Percentiles rank a stretch among this genome's conserved stretches.
Evolutionary conservation across 2,797 vertebrate species (phyloP).

Genomic region (Urosaurus nigricauda): DNA sequence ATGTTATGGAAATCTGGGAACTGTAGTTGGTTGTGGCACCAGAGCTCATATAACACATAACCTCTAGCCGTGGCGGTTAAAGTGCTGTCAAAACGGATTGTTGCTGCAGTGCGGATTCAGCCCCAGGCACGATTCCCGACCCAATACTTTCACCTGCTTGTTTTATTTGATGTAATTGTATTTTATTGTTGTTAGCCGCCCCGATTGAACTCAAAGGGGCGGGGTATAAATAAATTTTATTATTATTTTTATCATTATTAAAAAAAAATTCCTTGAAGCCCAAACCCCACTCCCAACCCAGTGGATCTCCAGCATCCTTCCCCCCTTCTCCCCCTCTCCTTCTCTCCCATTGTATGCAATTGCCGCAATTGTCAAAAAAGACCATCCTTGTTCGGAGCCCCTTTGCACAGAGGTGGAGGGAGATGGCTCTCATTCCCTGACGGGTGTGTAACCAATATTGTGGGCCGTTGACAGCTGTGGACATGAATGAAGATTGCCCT

Average conservation of each 20-base stretch:
- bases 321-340: background rate
- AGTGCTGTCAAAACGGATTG: too few relatives aligned
- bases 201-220: too few relatives aligned
- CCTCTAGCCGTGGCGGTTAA: too few relatives aligned
- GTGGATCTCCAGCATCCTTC: background rate
- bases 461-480: slow-evolving; percentile 43
- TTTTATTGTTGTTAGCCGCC: too few relatives aligned
- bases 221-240: too few relatives aligned
- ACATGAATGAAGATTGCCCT: background rate
- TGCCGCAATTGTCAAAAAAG: slow-evolving; percentile 49
- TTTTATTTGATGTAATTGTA: too few relatives aligned
- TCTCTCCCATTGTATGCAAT: slow-evolving; percentile 42
- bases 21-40: too few relatives aligned
- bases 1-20: too few relatives aligned
- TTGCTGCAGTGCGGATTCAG: background rate
- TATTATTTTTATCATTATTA: too few relatives aligned
- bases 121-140: background rate
- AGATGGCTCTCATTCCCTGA: background rate
- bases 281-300: too few relatives aligned
- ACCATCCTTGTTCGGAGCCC: slow-evolving; percentile 33
- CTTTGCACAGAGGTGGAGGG: slow-evolving; percentile 3
- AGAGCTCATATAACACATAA: too few relatives aligned
- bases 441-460: slow-evolving; percentile 26
- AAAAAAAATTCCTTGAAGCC: background rate
- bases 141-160: background rate